Percentiles rank a stretch among this genome's conserved stretches.
These are phyloP conservation scores for Cacatua alba DNA, from an alignment of 2,113 vertebrate species.

Conservation along the genomic window DNA sequence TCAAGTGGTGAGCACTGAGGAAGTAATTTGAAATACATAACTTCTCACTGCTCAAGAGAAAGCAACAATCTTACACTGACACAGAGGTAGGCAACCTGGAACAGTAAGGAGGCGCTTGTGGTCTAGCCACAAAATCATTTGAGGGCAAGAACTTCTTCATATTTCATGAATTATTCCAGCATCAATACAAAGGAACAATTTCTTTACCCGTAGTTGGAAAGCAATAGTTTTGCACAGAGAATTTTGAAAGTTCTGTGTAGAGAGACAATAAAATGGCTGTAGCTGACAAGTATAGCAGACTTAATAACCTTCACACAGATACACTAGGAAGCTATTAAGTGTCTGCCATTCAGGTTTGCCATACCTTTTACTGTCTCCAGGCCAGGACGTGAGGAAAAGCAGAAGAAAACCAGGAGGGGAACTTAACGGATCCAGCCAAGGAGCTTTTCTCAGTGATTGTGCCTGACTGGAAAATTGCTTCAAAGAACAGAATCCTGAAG, in stretches of 20 bases:
- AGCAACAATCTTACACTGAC: not conserved
- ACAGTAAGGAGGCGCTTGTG: not conserved
- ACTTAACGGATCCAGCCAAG: not conserved
- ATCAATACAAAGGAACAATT: not conserved
- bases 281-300: not conserved
- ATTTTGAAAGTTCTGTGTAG: not conserved
- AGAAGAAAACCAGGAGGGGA: not conserved
- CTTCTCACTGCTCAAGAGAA: not conserved
- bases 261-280: not conserved
- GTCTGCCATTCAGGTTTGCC: not conserved
- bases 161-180: not conserved
- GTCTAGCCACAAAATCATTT: not conserved
- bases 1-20: not conserved
- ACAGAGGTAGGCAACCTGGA: not conserved
- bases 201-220: not conserved
- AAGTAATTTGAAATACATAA: not conserved
- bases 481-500: slow-evolving; percentile 39
- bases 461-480: slow-evolving; percentile 28
- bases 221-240: not conserved
- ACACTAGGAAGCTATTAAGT: slow-evolving; percentile 7
- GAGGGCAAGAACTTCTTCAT: not conserved
- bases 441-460: not conserved
- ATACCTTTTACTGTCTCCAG: not conserved
- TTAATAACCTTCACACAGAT: not conserved
- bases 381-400: not conserved